A percentile compares a stretch with the other conserved stretches of the same genome.
These are phyloP conservation scores for Sylvilagus bachmani DNA, from an alignment of 2,113 vertebrate genomes.

Conservation along the genomic window DNA sequence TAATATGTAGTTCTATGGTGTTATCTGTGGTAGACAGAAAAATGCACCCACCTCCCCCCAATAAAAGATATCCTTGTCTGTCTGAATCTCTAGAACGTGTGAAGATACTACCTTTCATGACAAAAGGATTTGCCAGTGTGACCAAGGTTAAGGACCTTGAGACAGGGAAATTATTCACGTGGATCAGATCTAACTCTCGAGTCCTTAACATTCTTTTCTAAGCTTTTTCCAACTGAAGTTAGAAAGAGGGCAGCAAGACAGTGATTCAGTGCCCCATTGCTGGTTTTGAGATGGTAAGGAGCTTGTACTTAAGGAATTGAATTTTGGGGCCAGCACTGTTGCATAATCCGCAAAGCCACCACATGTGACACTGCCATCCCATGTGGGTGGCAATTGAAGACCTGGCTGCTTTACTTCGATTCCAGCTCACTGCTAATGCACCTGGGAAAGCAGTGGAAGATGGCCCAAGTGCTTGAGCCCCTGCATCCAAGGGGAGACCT, in stretches of 20 bases:
- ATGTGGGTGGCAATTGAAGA: too few relatives aligned
- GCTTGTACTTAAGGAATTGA: slow-evolving; percentile 28
- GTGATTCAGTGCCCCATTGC: background rate
- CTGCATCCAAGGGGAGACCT: too few relatives aligned
- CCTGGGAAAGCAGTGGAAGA: too few relatives aligned
- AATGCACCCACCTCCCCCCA: background rate
- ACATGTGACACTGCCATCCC: too few relatives aligned
- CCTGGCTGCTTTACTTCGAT: too few relatives aligned
- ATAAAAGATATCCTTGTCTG: background rate
- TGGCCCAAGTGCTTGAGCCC: too few relatives aligned
- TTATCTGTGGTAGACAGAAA: slow-evolving; percentile 27
- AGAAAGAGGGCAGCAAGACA: slow-evolving; percentile 9
- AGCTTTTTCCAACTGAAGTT: background rate
- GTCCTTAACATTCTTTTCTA: background rate
- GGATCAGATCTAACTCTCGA: background rate
- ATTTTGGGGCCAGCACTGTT: too few relatives aligned
- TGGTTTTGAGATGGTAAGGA: slow-evolving; percentile 5
- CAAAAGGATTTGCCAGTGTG: slow-evolving; percentile 19
- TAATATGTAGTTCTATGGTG: slow-evolving; percentile 2
- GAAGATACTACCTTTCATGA: background rate
- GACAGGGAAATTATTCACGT: background rate
- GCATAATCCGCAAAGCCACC: too few relatives aligned
- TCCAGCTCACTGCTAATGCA: too few relatives aligned
- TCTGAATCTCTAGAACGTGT: background rate
- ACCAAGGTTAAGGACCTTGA: background rate